Conservation (phyloP, 2,888 invertebrate genomes). For the Merodon equestris region DNA sequence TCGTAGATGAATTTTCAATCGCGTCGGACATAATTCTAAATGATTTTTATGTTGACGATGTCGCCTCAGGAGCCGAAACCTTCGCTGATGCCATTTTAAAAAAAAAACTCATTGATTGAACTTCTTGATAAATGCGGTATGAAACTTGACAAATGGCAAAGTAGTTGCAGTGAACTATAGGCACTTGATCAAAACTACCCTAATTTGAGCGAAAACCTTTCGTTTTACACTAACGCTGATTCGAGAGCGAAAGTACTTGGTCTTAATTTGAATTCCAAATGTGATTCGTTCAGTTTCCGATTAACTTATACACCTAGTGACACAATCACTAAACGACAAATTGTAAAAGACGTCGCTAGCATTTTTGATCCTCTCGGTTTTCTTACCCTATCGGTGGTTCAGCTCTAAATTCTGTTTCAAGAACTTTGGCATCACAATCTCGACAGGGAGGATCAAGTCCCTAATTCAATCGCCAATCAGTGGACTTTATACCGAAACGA, state of each 20-base stretch:
- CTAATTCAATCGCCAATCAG: neutral
- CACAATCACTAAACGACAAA: conserved; percentile 10
- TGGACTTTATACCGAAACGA: conserved; percentile 11
- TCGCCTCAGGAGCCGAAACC: no score
- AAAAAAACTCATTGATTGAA: no score
- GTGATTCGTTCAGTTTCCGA: neutral
- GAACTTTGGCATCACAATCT: conserved; percentile 11
- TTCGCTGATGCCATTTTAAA: no score
- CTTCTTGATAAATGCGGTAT: no score
- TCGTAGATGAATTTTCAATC: no score
- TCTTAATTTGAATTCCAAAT: neutral
- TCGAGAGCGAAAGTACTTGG: conserved; percentile 6
- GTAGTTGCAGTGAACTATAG: no score
- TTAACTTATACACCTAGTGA: neutral
- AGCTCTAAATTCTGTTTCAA: conserved; percentile 15
- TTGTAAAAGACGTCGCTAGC: conserved; percentile 13
- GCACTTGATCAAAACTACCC: no score
- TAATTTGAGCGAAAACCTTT: no score
- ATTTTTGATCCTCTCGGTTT: conserved; percentile 30
- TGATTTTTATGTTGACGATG: no score
- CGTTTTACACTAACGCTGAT: conserved; percentile 1
- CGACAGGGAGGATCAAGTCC: conserved; percentile 17
- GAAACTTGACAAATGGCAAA: no score
- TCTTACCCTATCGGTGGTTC: conserved; percentile 10
- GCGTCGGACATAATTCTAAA: no score